Conservation (phyloP, 30 jellyfish, hydroid and myxozoan genomes). For the Turritopsis dohrnii region DNA sequence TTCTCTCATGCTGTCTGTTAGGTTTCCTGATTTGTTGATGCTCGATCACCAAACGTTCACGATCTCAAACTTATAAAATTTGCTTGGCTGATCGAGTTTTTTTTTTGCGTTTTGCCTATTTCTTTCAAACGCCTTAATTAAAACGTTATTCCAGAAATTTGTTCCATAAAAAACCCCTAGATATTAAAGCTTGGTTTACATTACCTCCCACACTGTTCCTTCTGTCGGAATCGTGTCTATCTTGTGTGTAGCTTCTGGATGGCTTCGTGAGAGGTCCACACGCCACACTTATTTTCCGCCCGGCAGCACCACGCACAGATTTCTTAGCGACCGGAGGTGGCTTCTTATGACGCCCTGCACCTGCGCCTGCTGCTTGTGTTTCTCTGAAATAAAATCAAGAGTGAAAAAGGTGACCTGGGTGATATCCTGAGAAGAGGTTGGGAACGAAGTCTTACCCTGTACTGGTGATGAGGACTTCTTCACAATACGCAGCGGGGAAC, state of each 20-base stretch:
- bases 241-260: neutral
- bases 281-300: constrained; percentile 12
- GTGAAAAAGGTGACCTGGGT: neutral
- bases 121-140: neutral
- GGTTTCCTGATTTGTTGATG: too few relatives aligned
- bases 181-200: neutral
- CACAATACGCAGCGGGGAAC: constrained; percentile 93
- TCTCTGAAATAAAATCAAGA: neutral
- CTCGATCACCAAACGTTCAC: too few relatives aligned
- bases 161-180: too few relatives aligned
- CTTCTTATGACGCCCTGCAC: neutral
- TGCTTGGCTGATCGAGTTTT: too few relatives aligned
- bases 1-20: too few relatives aligned
- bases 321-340: constrained; percentile 10
- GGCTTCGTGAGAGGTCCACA: neutral
- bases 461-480: constrained; percentile 26
- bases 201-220: neutral
- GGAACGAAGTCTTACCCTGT: constrained; percentile 2
- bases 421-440: neutral
- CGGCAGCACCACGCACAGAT: constrained; percentile 17
- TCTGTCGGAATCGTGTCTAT: neutral
- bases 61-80: too few relatives aligned
- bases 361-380: neutral
- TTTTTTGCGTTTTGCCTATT: neutral
- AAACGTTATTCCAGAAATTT: too few relatives aligned